Evolutionary conservation across 1,140 invertebrate genomes (phyloP), one percentile per base, ranked within the genome.

Genomic region (Liolophura sinensis): DNA sequence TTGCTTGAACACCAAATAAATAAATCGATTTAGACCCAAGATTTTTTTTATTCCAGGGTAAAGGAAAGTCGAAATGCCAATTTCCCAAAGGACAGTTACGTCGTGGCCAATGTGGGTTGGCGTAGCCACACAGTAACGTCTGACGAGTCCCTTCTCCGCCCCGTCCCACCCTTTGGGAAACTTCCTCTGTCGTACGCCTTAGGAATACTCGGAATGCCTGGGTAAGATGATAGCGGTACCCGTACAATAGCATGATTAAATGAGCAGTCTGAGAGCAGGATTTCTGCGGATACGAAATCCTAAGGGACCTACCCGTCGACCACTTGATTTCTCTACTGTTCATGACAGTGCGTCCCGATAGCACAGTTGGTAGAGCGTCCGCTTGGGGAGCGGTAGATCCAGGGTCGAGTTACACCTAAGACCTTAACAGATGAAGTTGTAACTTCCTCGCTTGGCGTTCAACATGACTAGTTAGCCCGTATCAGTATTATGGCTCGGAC

Each of bases 61-160:
- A 57, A 66, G 9, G 65, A 57, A 20, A 72, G 68, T 50, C 69
- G 65, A 16, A 70, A 70, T 60, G 15, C 59, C 9, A 58, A 67
- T 5, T 67, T 58, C 20, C 64, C 68, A n/a, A 56, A 58, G 18
- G 71, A 62, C 6, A 54, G 52, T 12, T 18, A 52, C 20, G 52
- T 63, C 18, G 11, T 63, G 0, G 50, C 50, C n/a, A 18, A 40
- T 15, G 0, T 63, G n/a, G 61, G 61, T 16, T 63, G 61, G 61
- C 20, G 51, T 11, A 54, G 20, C 61, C 24, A 66, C 67, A 11
- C 64, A 54, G 5, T 27, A 25, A 31, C 49, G 27, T 14, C 20
- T 54, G 55, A 56, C n/a, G 62, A 57, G 1, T n/a, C n/a, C 5
- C 16, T 22, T 20, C n/a, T 63, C 12, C 16, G 12, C 4, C 20